Evolutionary conservation across 2,797 vertebrate species (phyloP).

Genomic region (Amazona finschi): DNA sequence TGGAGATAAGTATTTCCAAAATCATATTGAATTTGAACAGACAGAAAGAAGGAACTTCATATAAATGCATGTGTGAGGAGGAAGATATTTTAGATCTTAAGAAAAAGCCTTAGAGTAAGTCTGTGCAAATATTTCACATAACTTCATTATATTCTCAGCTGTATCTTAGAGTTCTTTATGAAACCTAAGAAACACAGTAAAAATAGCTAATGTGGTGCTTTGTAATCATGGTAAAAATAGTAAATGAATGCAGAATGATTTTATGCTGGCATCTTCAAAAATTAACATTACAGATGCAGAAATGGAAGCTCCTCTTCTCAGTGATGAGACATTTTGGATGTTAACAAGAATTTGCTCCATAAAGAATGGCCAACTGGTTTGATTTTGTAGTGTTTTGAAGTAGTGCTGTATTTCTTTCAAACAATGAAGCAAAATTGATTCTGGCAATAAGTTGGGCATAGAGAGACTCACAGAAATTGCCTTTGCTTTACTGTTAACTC

Average conservation of each 20-base stretch:
- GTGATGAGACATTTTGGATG: background rate
- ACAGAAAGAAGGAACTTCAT: background rate
- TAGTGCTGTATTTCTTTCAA: background rate
- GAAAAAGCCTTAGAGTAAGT: background rate
- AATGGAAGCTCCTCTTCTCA: background rate
- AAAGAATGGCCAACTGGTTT: background rate
- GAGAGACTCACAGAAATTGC: background rate
- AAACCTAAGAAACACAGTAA: background rate
- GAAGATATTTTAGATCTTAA: background rate
- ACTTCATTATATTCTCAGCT: background rate
- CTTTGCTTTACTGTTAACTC: background rate
- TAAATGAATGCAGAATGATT: background rate
- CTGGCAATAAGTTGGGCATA: background rate
- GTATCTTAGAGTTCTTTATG: background rate
- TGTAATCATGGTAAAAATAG: background rate
- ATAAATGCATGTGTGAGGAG: background rate
- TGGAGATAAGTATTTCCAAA: background rate
- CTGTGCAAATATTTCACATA: background rate
- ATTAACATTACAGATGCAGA: background rate
- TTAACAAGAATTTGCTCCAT: background rate
- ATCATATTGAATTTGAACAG: background rate
- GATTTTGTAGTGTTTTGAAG: background rate
- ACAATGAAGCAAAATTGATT: background rate
- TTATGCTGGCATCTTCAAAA: conserved; percentile 20
- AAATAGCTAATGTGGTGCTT: background rate